Conservation (phyloP, 1,140 invertebrate genomes). For the Ruditapes philippinarum region DNA sequence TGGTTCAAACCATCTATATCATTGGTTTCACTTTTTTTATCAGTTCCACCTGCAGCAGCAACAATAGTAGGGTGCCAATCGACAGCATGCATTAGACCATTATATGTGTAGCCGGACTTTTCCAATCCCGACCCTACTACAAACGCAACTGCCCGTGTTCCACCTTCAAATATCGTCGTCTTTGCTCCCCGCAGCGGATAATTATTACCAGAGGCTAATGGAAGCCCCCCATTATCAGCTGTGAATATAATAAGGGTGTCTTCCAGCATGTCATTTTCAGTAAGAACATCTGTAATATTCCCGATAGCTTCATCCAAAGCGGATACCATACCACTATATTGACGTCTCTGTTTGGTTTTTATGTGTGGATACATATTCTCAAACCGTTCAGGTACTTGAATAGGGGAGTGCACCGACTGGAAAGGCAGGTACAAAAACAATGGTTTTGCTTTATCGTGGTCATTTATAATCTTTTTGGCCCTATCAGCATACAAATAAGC, state of each 20-base stretch:
- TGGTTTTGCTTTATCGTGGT: constrained; percentile 73
- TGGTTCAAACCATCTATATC: constrained; percentile 74
- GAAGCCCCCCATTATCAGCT: constrained; percentile 85
- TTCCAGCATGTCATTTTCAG: constrained; percentile 85
- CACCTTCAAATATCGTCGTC: constrained; percentile 80
- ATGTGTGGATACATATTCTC: constrained; percentile 66
- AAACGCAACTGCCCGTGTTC: constrained; percentile 77
- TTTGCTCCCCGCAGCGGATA: constrained; percentile 79
- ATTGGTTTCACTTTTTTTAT: constrained; percentile 24
- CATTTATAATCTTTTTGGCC: constrained; percentile 72
- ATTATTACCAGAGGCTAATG: constrained; percentile 75
- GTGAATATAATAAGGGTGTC: constrained; percentile 85
- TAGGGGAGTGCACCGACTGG: constrained; percentile 83
- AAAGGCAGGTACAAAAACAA: constrained; percentile 84
- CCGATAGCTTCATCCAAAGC: constrained; percentile 87
- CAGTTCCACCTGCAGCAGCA: constrained; percentile 75
- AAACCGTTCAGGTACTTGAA: constrained; percentile 73
- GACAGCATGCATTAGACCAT: constrained; percentile 82
- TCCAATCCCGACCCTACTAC: constrained; percentile 68
- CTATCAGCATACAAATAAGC: constrained; percentile 72
- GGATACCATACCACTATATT: constrained; percentile 85
- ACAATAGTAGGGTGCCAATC: constrained; percentile 83
- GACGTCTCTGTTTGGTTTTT: constrained; percentile 62
- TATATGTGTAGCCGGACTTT: constrained; percentile 65
- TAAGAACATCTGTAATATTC: constrained; percentile 85